Evolutionary conservation across 2,888 invertebrate genomes (phyloP).

Genomic region (Mesorhabditis sp.): DNA sequence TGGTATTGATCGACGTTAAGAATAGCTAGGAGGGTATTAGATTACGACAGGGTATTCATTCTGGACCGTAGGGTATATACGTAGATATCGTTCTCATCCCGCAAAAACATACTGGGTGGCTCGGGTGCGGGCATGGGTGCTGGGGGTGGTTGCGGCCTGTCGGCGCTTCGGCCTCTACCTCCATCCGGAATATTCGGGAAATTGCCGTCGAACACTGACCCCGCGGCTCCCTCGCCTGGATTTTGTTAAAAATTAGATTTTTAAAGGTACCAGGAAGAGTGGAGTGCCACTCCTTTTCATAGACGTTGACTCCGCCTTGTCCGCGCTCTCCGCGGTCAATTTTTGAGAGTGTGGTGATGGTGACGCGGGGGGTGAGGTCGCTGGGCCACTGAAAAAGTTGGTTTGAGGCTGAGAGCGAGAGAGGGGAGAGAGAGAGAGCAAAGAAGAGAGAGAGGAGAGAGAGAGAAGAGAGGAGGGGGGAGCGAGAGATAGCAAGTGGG

Average conservation of each 20-base stretch:
- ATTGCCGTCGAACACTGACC: not conserved
- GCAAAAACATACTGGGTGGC: not conserved
- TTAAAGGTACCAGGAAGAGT: slow-evolving; percentile 32
- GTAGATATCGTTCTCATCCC: no score
- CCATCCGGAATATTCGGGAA: slow-evolving; percentile 5
- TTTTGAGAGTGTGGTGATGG: slow-evolving; percentile 50
- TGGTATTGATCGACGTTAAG: no score
- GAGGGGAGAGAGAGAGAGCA: not conserved
- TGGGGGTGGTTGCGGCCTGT: not conserved
- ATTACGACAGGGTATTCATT: no score
- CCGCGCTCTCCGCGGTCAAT: slow-evolving; percentile 50
- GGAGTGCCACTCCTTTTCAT: slow-evolving; percentile 51
- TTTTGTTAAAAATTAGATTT: not conserved
- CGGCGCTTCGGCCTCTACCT: not conserved
- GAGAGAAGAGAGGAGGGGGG: no score
- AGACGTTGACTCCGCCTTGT: slow-evolving; percentile 45
- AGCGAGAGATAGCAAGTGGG: no score
- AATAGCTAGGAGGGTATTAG: no score
- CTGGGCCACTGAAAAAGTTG: slow-evolving; percentile 32
- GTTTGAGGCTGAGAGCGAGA: not conserved
- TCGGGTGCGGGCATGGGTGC: not conserved
- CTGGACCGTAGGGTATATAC: no score
- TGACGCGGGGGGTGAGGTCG: slow-evolving; percentile 51
- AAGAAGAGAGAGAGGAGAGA: no score
- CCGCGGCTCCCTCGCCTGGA: not conserved